Evolutionary conservation across 2,888 invertebrate genomes (phyloP).

Genomic region (Cheilosia soror): DNA sequence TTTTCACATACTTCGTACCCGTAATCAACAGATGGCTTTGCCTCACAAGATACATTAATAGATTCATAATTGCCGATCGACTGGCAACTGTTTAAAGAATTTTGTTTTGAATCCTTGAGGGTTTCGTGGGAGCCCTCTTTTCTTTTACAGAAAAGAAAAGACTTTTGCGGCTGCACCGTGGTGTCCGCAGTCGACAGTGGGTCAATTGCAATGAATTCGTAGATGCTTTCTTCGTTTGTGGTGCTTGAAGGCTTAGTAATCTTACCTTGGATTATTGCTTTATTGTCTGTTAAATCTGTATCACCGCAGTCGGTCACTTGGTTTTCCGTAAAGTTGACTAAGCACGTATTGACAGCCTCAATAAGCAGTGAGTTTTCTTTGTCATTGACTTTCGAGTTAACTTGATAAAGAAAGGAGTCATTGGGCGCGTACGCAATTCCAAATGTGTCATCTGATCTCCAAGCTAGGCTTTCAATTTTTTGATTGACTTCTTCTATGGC

Average conservation of each 20-base stretch:
- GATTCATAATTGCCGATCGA: constrained; percentile 80
- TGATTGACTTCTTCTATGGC: constrained; percentile 81
- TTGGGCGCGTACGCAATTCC: constrained; percentile 85
- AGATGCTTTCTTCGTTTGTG: constrained; percentile 51
- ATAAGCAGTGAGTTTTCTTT: constrained; percentile 78
- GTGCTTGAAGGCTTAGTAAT: neutral
- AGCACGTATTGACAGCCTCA: constrained; percentile 82
- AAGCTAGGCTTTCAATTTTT: constrained; percentile 79
- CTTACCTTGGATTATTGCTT: neutral
- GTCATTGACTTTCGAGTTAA: constrained; percentile 80
- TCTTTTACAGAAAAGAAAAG: constrained; percentile 50
- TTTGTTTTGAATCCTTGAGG: neutral
- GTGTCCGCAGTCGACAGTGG: constrained; percentile 62
- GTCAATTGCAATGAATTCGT: constrained; percentile 66
- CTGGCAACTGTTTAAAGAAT: neutral
- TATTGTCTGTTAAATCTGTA: neutral
- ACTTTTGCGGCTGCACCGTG: constrained; percentile 75
- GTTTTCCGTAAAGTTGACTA: constrained; percentile 78
- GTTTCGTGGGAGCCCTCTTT: neutral
- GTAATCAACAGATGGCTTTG: constrained; percentile 76
- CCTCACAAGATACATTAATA: constrained; percentile 79
- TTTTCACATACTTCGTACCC: constrained; percentile 82
- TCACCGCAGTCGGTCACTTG: neutral
- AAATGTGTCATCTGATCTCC: constrained; percentile 73
- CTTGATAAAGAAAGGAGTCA: constrained; percentile 88